Evolutionary conservation across 2,113 vertebrate species (phyloP).

Genomic region (Natator depressus): DNA sequence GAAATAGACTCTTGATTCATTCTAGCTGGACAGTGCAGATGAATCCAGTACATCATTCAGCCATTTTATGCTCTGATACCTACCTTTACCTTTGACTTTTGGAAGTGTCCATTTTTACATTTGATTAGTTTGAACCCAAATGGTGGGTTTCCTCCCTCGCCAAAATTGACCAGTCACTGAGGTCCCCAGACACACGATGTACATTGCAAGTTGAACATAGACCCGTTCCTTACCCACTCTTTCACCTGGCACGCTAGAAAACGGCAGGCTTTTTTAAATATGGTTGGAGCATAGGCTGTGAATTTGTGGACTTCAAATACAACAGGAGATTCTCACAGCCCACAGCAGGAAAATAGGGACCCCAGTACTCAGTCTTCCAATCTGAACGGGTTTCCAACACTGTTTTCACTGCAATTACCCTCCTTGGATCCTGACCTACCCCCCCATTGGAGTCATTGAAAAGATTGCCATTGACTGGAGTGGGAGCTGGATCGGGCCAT

Average conservation of each 20-base stretch:
- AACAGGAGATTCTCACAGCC: not conserved
- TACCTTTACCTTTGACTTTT: rapidly evolving
- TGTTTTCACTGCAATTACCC: not conserved
- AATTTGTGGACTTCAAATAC: not conserved
- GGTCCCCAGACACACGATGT: not conserved
- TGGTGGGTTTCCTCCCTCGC: not conserved
- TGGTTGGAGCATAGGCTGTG: not conserved
- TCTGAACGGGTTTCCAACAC: not conserved
- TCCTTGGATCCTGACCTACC: not conserved
- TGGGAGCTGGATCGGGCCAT: too few relatives aligned
- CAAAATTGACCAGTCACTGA: not conserved
- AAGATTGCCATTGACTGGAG: not conserved
- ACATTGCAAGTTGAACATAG: not conserved
- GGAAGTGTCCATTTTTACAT: not conserved
- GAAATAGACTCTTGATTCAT: not conserved
- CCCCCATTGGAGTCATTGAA: not conserved
- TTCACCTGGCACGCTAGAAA: not conserved
- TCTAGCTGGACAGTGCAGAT: not conserved
- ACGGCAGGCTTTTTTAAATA: not conserved
- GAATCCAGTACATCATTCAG: not conserved
- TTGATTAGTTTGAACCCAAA: not conserved
- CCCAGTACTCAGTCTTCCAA: not conserved
- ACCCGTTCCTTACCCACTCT: rapidly evolving
- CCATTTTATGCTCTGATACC: rapidly evolving
- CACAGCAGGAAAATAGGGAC: not conserved